These are phyloP conservation scores for Cenopis cana DNA, from an alignment of 2,888 invertebrate species.

Conservation along the genomic window DNA sequence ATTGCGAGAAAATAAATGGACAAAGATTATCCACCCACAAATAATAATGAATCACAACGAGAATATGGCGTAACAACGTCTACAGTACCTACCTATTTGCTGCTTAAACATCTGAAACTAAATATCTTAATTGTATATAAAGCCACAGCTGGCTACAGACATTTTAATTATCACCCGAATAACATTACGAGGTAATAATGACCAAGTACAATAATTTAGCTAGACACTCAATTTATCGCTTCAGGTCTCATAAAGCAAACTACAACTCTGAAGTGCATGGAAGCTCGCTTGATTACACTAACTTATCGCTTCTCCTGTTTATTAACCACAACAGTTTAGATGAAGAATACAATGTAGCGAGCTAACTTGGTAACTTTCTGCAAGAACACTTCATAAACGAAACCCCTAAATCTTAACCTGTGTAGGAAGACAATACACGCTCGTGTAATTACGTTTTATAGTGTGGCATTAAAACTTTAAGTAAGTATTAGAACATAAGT, in stretches of 20 bases:
- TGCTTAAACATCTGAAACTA: background rate
- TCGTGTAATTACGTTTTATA: background rate
- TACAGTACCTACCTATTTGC: too few relatives aligned
- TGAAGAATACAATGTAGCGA: slow-evolving; percentile 19
- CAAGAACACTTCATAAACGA: slow-evolving; percentile 12
- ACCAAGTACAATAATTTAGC: slow-evolving; percentile 19
- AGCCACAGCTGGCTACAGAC: background rate
- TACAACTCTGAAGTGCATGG: background rate
- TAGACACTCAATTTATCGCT: slow-evolving; percentile 8
- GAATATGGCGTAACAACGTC: too few relatives aligned
- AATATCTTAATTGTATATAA: background rate
- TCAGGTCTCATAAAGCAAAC: slow-evolving; percentile 16
- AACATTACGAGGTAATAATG: slow-evolving; percentile 11
- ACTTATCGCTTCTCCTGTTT: slow-evolving; percentile 1
- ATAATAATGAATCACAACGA: too few relatives aligned
- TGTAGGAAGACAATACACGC: background rate
- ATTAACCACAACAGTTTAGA: slow-evolving; percentile 10
- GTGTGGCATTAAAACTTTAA: background rate
- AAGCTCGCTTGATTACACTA: slow-evolving; percentile 5
- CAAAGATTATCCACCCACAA: too few relatives aligned
- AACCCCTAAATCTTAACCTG: background rate
- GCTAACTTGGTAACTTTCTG: slow-evolving; percentile 19
- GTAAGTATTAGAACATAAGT: too few relatives aligned
- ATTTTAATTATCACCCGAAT: slow-evolving; percentile 6
- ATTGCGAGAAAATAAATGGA: too few relatives aligned